phyloP scores from a whole-genome alignment of 1,140 invertebrate genomes.

The Orchestia grillus region DNA sequence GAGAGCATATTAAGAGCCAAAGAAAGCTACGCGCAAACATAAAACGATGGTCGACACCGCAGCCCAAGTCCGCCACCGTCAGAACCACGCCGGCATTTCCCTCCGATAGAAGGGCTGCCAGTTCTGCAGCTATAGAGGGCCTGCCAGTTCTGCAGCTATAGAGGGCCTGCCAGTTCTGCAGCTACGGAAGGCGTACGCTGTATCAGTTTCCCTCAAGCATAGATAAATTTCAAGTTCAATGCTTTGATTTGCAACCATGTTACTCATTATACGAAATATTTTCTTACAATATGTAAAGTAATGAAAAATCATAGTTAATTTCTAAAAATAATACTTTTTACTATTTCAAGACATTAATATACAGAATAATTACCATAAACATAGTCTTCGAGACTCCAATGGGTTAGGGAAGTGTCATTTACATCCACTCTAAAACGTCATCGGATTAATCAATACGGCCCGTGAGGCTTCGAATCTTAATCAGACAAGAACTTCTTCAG shows the following conservation, averaged over 20 bases:
- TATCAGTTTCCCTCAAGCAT: too few relatives aligned
- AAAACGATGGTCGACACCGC: background rate
- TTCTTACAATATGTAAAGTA: background rate
- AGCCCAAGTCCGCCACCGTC: background rate
- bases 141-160: too few relatives aligned
- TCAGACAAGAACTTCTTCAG: conserved; percentile 53
- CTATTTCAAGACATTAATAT: background rate
- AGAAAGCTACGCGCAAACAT: background rate
- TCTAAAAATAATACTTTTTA: background rate
- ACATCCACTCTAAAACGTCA: background rate
- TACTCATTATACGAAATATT: too few relatives aligned
- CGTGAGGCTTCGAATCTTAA: background rate
- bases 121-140: background rate
- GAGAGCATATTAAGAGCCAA: background rate
- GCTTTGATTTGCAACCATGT: too few relatives aligned
- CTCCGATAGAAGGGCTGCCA: background rate
- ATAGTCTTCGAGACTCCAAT: background rate
- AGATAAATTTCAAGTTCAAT: too few relatives aligned
- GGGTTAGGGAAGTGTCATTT: background rate
- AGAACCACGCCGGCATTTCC: background rate
- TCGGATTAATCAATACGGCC: conserved; percentile 19
- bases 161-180: too few relatives aligned
- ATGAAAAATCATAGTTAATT: background rate
- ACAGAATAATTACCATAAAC: background rate
- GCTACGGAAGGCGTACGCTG: too few relatives aligned